phyloP scores from a whole-genome alignment of 92 coral and sea anemone species.

The Palythoa heliodiscus region DNA sequence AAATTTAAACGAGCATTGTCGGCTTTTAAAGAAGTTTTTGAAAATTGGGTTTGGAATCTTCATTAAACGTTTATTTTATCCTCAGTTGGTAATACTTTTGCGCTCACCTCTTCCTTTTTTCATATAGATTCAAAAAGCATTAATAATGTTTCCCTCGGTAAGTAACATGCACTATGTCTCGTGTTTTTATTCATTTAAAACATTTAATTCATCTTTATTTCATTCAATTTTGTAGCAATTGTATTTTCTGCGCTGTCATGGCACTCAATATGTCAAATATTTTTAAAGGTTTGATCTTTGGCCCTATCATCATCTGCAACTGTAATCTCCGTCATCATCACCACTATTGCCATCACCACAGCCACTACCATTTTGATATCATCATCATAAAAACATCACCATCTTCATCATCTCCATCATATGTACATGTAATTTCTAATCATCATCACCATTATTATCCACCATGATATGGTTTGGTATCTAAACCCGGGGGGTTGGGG shows the following conservation, averaged over 20 bases:
- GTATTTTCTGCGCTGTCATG: no score
- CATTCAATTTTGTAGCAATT: no score
- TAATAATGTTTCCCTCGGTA: slow-evolving; percentile 97
- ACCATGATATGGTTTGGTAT: no score
- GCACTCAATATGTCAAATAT: no score
- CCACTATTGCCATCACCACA: not conserved
- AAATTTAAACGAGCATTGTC: no score
- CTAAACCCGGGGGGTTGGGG: no score
- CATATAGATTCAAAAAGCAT: slow-evolving; percentile 86
- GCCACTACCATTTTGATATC: not conserved
- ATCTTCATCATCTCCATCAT: not conserved
- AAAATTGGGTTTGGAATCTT: no score
- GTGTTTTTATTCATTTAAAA: no score
- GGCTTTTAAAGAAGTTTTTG: no score
- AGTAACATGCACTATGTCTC: slow-evolving; percentile 36
- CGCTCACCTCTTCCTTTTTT: not conserved
- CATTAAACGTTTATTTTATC: no score
- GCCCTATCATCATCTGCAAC: not conserved
- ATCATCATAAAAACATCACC: not conserved
- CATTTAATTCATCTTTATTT: no score
- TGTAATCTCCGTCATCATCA: not conserved
- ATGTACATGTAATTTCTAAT: not conserved
- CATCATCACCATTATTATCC: not conserved
- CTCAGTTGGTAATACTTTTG: no score
- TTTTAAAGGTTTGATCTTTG: not conserved